Evolutionary conservation across 1,140 invertebrate genomes (phyloP), one percentile per base, ranked within the genome.

Genomic region (Trachymyrmex septentrionalis): DNA sequence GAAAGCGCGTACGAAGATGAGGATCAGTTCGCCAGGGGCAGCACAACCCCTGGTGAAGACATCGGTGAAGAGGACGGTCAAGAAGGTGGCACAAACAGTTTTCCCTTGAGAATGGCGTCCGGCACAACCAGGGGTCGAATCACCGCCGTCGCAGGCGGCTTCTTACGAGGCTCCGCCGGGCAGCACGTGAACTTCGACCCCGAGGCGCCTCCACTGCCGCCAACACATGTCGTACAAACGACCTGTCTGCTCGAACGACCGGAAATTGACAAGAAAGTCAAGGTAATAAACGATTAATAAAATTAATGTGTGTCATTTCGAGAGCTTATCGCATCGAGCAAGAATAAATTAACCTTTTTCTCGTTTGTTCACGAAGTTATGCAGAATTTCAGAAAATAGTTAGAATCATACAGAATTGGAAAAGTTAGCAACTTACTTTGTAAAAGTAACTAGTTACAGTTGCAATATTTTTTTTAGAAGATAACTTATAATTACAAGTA

Each of bases 181-280:
- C 90, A 92, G 27, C 93, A 93, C 1, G 93, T 94, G 44, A 95
- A 92, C 77, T 95, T 95, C 77, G 94, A 94, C 87, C 94, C 93
- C 48, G 95, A 94, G 91, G 93, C 92, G 24, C 92, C 91, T 87
- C 95, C 91, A 84, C 93, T 86, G 87, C 93, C 72, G 89, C 92
- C 86, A 72, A 24, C 92, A 82, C 92, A 87, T 50, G 71, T 72
- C 77, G 90, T 81, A 44, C 93, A 93, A 66, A 93, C 93, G 34
- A 93, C 89, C 38, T 90, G 88, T 90, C 92, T 96, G 16, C 92
- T 96, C 24, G 95, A 96, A 78, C 96, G 96, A 89, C 96, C 96
- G 53, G 93, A 95, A 85, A 93, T 95, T 81, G 95, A 96, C 91
- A 96, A 96, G 78, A 96, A 96, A 93, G 96, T 96, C 50, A 96